Conservation (phyloP, 2,113 vertebrate genomes). For the Hydropotes inermis region DNA sequence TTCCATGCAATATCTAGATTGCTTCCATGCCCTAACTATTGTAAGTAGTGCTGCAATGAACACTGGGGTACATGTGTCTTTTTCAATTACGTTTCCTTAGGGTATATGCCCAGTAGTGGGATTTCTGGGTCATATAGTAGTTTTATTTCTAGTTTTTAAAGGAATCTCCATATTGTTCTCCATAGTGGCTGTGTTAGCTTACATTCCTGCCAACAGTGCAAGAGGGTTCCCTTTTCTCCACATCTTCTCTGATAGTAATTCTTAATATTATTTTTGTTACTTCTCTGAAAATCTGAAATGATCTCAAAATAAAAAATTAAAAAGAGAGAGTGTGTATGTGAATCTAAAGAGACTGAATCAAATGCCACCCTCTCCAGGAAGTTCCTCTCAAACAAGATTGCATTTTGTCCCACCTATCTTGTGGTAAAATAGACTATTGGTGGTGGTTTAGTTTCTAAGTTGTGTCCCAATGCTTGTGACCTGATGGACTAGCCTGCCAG, state of each 20-base stretch:
- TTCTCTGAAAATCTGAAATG: slow-evolving; percentile 28
- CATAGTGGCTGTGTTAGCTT: neutral
- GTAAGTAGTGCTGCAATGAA: neutral
- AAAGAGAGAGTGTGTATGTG: neutral
- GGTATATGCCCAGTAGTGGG: neutral
- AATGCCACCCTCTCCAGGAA: neutral
- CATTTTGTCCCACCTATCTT: neutral
- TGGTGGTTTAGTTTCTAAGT: neutral
- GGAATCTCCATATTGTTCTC: neutral
- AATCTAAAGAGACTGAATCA: neutral
- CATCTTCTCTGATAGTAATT: neutral
- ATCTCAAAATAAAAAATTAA: neutral
- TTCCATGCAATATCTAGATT: neutral
- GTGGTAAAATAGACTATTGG: neutral
- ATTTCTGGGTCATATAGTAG: neutral
- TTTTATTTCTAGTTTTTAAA: neutral
- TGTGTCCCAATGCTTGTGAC: neutral
- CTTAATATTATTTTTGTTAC: neutral
- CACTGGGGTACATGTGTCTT: neutral
- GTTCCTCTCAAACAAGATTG: neutral
- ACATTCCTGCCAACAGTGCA: neutral
- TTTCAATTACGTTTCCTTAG: neutral
- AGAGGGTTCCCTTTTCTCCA: neutral
- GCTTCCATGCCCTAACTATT: neutral
- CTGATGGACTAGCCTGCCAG: neutral